These are phyloP conservation scores for Silurus asotus DNA, from an alignment of 2,113 vertebrate genomes.

Conservation along the genomic window DNA sequence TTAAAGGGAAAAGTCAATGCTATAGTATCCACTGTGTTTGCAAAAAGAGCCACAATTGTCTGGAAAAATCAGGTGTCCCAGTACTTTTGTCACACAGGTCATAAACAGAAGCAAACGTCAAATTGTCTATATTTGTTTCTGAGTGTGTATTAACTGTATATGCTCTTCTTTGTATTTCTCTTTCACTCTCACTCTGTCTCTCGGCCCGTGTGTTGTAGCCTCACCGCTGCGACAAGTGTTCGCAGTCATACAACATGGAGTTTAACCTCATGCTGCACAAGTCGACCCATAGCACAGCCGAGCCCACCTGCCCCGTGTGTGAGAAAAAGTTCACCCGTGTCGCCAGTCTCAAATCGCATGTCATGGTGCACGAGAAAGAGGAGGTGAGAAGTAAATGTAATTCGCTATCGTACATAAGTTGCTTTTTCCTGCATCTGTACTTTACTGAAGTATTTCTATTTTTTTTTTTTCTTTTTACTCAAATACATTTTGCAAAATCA, in stretches of 20 bases:
- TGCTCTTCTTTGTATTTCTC: neutral
- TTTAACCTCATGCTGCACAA: conserved; percentile 96
- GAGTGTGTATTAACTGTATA: neutral
- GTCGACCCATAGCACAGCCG: conserved; percentile 86
- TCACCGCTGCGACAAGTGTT: conserved; percentile 92
- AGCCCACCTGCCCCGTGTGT: conserved; percentile 91
- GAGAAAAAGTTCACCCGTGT: conserved; percentile 93
- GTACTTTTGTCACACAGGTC: neutral
- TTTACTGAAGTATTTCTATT: too few species aligned
- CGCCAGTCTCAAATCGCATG: conserved; percentile 95
- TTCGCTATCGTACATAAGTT: too few species aligned
- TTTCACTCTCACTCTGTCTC: neutral
- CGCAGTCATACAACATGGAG: conserved; percentile 95
- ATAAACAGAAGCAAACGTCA: neutral
- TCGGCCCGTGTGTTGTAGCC: conserved; percentile 74
- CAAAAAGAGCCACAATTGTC: too few species aligned
- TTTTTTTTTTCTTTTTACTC: too few species aligned
- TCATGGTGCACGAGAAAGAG: conserved; percentile 97
- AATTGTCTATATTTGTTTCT: neutral
- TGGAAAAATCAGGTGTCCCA: too few species aligned
- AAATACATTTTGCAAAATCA: too few species aligned
- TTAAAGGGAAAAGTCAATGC: too few species aligned
- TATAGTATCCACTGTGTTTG: too few species aligned
- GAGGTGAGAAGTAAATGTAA: conserved; percentile 76
- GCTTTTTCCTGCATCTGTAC: too few species aligned